Evolutionary conservation across 2,113 vertebrate genomes (phyloP).

Genomic region (Lamprologus ornatipinnis): DNA sequence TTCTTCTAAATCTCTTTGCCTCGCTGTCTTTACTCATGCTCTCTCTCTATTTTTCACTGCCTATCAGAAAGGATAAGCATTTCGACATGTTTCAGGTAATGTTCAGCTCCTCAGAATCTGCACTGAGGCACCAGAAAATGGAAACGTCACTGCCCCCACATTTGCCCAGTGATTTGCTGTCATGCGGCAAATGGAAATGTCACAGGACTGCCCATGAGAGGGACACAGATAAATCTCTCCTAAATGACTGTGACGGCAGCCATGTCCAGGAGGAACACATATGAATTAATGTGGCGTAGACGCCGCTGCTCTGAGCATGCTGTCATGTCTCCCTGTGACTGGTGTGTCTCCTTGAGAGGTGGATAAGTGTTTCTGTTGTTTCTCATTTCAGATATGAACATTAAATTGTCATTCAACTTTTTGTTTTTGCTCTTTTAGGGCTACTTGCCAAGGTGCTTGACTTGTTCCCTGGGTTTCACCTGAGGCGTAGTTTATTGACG

Average conservation of each 20-base stretch:
- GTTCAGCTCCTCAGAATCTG: neutral
- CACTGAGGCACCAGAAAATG: neutral
- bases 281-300: constrained; percentile 18
- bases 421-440: neutral
- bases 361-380: neutral
- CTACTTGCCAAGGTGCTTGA: neutral
- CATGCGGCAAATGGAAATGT: constrained; percentile 50
- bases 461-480: neutral
- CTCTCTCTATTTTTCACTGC: neutral
- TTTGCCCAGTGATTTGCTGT: constrained; percentile 7
- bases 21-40: neutral
- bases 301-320: neutral
- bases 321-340: neutral
- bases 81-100: neutral
- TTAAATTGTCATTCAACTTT: neutral
- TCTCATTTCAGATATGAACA: neutral
- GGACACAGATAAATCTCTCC: constrained; percentile 25
- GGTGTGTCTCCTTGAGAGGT: neutral
- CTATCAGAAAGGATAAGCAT: neutral
- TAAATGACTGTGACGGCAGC: constrained; percentile 38
- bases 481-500: neutral
- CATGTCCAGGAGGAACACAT: constrained; percentile 14
- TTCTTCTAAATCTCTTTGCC: neutral
- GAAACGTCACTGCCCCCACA: neutral
- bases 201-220: neutral